These are phyloP conservation scores for Macrochelys suwanniensis DNA, from an alignment of 2,797 vertebrate species.

Conservation along the genomic window DNA sequence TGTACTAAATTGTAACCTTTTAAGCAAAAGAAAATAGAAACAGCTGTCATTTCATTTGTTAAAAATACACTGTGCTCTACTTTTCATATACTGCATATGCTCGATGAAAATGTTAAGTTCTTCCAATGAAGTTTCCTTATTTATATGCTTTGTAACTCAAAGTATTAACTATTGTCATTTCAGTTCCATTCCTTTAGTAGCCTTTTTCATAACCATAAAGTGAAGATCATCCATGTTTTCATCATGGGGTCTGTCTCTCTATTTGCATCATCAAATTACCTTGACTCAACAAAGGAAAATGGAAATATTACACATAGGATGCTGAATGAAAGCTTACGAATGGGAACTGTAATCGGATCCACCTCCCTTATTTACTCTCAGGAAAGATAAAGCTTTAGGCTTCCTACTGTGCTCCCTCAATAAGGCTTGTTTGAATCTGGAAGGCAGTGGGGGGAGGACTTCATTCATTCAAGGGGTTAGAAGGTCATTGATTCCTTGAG, in stretches of 20 bases:
- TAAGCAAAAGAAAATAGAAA: background rate
- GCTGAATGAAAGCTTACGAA: background rate
- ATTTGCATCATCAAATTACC: background rate
- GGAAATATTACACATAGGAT: background rate
- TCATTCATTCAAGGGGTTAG: background rate
- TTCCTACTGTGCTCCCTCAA: background rate
- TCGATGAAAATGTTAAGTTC: background rate
- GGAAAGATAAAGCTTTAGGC: background rate
- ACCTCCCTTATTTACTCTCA: background rate
- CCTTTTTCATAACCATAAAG: background rate
- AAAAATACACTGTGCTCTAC: rapidly evolving
- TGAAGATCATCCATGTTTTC: background rate
- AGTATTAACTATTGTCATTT: rapidly evolving
- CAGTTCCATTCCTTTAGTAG: background rate
- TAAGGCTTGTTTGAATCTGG: background rate
- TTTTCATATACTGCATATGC: rapidly evolving
- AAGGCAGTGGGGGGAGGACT: rapidly evolving
- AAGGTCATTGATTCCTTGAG: background rate
- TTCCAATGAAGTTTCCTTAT: background rate
- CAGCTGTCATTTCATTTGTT: background rate
- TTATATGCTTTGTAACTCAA: background rate
- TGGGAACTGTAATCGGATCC: background rate
- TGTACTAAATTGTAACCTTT: background rate
- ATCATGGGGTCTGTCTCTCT: background rate
- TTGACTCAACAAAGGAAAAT: background rate